Percentiles rank a stretch among this genome's conserved stretches.
These are phyloP conservation scores for Oncorhynchus mykiss DNA, from an alignment of 2,113 vertebrate species.

Conservation along the genomic window DNA sequence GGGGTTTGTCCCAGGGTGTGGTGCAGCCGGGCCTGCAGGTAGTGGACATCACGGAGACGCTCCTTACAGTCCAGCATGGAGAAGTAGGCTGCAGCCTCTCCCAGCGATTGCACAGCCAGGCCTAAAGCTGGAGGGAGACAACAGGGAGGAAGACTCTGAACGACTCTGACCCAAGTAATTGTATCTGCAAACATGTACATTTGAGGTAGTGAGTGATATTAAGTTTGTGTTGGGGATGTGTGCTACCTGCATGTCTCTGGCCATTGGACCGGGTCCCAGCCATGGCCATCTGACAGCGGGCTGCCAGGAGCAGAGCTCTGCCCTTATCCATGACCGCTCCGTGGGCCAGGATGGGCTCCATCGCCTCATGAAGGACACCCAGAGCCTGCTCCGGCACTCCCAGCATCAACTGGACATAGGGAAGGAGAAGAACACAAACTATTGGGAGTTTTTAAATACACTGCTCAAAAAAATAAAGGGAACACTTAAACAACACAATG, in stretches of 20 bases:
- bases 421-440: neutral
- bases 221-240: neutral
- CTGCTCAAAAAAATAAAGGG: too few relatives aligned
- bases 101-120: conserved; percentile 83
- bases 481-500: too few relatives aligned
- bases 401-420: conserved; percentile 84
- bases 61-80: conserved; percentile 88
- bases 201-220: neutral
- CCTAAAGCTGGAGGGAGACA: conserved; percentile 72
- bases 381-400: conserved; percentile 92
- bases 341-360: conserved; percentile 84
- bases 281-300: conserved; percentile 92
- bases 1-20: conserved; percentile 80
- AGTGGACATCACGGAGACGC: conserved; percentile 85
- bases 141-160: neutral
- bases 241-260: conserved; percentile 77
- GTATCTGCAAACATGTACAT: conserved; percentile 5
- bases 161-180: neutral
- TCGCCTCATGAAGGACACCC: conserved; percentile 81
- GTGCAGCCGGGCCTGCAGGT: conserved; percentile 89
- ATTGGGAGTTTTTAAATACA: neutral
- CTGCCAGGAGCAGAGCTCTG: conserved; percentile 88
- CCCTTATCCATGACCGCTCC: conserved; percentile 91
- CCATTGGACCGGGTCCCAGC: conserved; percentile 72
- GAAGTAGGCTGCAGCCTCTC: conserved; percentile 86